Percentiles rank a stretch among this genome's conserved stretches.
Evolutionary conservation across 2,113 vertebrate species (phyloP).

Genomic region (Saccopteryx leptura): DNA sequence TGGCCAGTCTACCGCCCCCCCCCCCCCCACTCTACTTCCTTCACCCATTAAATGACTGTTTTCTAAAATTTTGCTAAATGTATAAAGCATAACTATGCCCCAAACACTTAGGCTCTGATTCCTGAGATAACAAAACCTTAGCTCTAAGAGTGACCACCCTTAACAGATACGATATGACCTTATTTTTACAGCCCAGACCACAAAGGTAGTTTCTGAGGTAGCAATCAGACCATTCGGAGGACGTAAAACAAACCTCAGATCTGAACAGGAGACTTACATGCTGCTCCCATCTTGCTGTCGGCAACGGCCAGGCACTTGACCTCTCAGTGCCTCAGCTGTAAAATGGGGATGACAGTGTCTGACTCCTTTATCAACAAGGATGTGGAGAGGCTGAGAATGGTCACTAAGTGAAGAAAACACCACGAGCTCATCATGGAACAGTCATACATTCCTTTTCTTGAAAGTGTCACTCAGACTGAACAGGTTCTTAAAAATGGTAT

Average conservation of each 20-base stretch:
- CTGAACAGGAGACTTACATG: not conserved
- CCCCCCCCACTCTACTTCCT: no score
- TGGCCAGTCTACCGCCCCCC: not conserved
- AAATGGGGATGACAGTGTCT: not conserved
- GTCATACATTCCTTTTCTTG: not conserved
- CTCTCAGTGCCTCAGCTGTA: slow-evolving; percentile 48
- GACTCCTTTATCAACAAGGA: slow-evolving; percentile 45
- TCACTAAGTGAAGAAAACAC: not conserved
- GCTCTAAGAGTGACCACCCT: not conserved
- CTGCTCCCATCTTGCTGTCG: not conserved
- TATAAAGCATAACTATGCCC: slow-evolving; percentile 57
- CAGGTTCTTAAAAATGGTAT: not conserved
- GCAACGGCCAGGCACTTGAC: slow-evolving; percentile 5
- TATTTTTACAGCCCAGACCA: slow-evolving; percentile 57
- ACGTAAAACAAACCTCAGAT: slow-evolving; percentile 60
- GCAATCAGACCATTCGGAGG: slow-evolving; percentile 57
- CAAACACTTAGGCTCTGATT: not conserved
- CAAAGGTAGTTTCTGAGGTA: slow-evolving; percentile 59
- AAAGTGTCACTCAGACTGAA: slow-evolving; percentile 3
- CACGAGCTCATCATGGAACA: not conserved
- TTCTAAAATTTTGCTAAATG: slow-evolving; percentile 14
- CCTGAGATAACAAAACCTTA: slow-evolving; percentile 56
- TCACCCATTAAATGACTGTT: not conserved
- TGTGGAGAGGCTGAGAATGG: slow-evolving; percentile 10
- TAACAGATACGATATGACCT: slow-evolving; percentile 17